Evolutionary conservation across 2,113 vertebrate genomes (phyloP).

Genomic region (Pelobates fuscus): DNA sequence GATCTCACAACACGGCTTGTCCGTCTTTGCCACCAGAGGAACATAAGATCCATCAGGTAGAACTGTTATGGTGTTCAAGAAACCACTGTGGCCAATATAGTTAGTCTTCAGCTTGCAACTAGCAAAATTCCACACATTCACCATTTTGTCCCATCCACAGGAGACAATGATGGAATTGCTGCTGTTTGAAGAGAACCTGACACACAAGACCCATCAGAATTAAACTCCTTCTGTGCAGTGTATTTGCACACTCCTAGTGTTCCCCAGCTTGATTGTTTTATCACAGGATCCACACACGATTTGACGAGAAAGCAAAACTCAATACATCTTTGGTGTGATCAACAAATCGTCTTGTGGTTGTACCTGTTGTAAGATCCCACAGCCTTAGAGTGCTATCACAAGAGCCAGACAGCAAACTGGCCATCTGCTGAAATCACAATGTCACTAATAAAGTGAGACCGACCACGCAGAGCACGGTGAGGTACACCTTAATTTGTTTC

Average conservation of each 20-base stretch:
- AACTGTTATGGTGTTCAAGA: no score
- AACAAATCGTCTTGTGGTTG: constrained; percentile 86
- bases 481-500: no score
- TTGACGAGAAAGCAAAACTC: constrained; percentile 95
- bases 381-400: constrained; percentile 89
- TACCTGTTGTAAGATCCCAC: constrained; percentile 92
- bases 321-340: constrained; percentile 94
- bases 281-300: constrained; percentile 95
- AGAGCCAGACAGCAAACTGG: constrained; percentile 93
- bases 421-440: constrained; percentile 95
- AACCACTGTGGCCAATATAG: no score
- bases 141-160: constrained; percentile 96
- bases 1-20: constrained; percentile 96
- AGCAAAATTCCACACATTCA: constrained; percentile 97
- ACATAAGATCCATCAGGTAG: no score
- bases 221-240: constrained; percentile 94
- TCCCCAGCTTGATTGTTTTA: constrained; percentile 97
- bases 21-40: no score
- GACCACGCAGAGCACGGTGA: no score
- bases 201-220: constrained; percentile 94
- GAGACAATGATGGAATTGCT: no score
- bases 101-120: constrained; percentile 98
- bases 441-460: constrained; percentile 95
- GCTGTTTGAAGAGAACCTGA: no score
- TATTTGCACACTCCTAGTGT: constrained; percentile 98